Conservation (phyloP, 2,888 invertebrate genomes). For the Dendrolimus houi region DNA sequence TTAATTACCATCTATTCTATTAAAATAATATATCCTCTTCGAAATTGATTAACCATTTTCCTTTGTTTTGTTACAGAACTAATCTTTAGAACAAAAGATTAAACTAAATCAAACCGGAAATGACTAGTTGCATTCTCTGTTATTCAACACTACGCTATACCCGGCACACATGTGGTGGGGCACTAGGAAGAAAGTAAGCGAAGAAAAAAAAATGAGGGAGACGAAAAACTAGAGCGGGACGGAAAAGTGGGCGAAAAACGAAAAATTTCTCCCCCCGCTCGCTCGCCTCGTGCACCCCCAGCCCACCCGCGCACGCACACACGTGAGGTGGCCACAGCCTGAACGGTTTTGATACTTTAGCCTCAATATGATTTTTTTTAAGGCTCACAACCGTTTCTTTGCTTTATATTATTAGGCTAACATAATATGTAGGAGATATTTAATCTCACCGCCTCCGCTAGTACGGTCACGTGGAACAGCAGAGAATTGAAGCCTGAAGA, state of each 20-base stretch:
- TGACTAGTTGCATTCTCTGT: slow-evolving; percentile 26
- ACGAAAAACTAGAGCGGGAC: slow-evolving; percentile 76
- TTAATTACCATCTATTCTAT: too few relatives aligned
- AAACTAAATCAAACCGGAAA: slow-evolving; percentile 48
- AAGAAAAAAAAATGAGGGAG: slow-evolving; percentile 76
- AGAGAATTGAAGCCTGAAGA: too few relatives aligned
- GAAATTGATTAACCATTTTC: too few relatives aligned
- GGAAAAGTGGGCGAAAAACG: slow-evolving; percentile 76
- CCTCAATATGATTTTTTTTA: not conserved
- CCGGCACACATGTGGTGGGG: slow-evolving; percentile 75
- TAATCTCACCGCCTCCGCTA: too few relatives aligned
- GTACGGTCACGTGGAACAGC: too few relatives aligned
- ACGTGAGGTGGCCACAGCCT: slow-evolving; percentile 30
- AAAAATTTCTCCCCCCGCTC: slow-evolving; percentile 67
- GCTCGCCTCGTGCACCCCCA: slow-evolving; percentile 31
- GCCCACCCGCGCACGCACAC: slow-evolving; percentile 63
- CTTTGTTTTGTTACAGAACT: too few relatives aligned
- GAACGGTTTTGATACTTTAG: slow-evolving; percentile 41
- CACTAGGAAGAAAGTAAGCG: slow-evolving; percentile 73
- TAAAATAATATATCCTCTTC: too few relatives aligned
- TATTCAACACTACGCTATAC: slow-evolving; percentile 29
- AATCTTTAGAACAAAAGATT: too few relatives aligned
- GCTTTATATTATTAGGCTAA: too few relatives aligned
- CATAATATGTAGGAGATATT: too few relatives aligned
- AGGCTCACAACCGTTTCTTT: too few relatives aligned